Base-by-base conservation (phyloP, 2,888 invertebrate species). In the Hymenopus coronatus region DNA sequence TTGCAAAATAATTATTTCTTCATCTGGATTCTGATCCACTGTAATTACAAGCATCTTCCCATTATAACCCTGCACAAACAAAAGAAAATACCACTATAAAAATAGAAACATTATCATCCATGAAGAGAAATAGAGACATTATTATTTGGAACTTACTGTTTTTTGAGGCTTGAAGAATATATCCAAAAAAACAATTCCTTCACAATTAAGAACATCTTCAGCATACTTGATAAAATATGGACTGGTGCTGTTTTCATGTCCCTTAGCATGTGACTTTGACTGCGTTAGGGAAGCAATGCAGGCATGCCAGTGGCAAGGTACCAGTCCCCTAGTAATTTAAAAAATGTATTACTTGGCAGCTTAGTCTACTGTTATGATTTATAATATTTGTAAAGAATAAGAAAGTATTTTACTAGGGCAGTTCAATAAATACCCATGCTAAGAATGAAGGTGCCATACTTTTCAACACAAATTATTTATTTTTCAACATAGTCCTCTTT, bases 131-230 rank as follows among this genome's bases (percentile, higher is more conserved):
- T 81, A 82, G 7, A 3, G 2, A 40, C 40, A 9, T 40, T 0
- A 33, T 40, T 1, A 40, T 40, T 40, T 12, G 6, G 12, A 40
- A 40, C 40, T 91, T 90, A 93, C 93, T 92, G 94, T 92, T 93
- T 93, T 90, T 92, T 93, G 85, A 1, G 96, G 96, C 91, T 95
- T 94, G 91, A 96, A 96, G 89, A 94, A 94, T 40, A 96, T 92
- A 90, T 94, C 94, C 28, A 96, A 92, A 92, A 94, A 93, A 0
- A 94, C 94, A 85, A 94, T 93, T 91, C 94, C 93, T 0, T 94
- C 94, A 4, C 95, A 94, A 85, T 94, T 92, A 88, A 94, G 94
- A 91, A 91, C 92, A 70, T 94, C 93, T 25, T 93, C 92, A 9
- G 93, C 89, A 91, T 91, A 92, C 90, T 90, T 88, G 90, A 93